Base-by-base conservation (phyloP, 2,888 invertebrate species). In the Napeogenes inachia region DNA sequence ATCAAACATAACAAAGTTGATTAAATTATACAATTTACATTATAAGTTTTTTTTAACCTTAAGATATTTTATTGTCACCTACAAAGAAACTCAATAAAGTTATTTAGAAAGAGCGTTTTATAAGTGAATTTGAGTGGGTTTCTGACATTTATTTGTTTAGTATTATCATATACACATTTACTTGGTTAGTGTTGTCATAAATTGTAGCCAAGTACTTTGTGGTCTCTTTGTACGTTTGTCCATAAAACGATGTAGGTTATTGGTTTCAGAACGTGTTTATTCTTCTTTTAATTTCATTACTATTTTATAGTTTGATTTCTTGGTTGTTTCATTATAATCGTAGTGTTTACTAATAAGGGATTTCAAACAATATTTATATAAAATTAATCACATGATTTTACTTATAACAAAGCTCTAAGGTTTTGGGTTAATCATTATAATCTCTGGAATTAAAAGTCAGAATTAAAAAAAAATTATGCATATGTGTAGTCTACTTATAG, bases 121-220 rank as follows among this genome's bases (percentile, higher is more conserved):
- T 62, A 60, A 62, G 64, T 67, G 62, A 64, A 67, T 67, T 67
- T 64, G 61, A 67, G 64, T 63, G 67, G 54, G 46, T 56, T 50
- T 30, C 45, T 54, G 67, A 67, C 67, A 64, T 67, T 67, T 67
- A 67, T 67, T 61, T 57, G 59, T 61, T 59, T 59, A 59, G 21
- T 21, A 21, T 21, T 21, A 21, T 21, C 21, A 21, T 21, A 21
- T 1, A 21, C 21, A 21, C 21, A 21, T 21, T 21, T 21, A 21
- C 1, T 21, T 21, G 21, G 21, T 21, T 21, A 21, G 38, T 57
- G 67, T 63, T 62, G 64, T 64, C 59, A 67, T 67, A 67, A 67
- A 67, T 67, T 60, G 46, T 59, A 53, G 30, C 38, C 6, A 12
- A 57, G 57, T 13, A 32, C 42, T 46, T 35, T 46, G 61, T 61